phyloP scores from a whole-genome alignment of 2,113 vertebrate genomes.

The Corythoichthys intestinalis region DNA sequence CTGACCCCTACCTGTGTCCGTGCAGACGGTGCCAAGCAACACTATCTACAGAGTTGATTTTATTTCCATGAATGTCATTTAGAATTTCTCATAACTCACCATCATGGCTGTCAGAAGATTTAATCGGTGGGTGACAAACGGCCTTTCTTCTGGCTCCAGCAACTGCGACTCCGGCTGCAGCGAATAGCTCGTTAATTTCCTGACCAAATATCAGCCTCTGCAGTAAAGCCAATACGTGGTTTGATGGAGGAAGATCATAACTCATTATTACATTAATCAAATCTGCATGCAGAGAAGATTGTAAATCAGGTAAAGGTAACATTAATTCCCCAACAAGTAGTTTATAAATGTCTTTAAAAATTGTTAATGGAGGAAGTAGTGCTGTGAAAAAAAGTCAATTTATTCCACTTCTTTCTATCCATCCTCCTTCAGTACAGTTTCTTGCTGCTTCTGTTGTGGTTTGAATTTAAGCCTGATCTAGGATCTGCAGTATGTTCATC shows the following conservation, averaged over 20 bases:
- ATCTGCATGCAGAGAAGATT: slow-evolving; percentile 38
- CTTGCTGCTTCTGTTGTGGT: background rate
- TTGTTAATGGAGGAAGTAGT: slow-evolving; percentile 8
- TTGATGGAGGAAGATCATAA: slow-evolving; percentile 47
- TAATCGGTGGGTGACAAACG: slow-evolving; percentile 56
- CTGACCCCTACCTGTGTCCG: slow-evolving; percentile 13
- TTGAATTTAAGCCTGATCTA: background rate
- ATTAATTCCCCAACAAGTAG: slow-evolving; percentile 42
- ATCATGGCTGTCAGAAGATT: slow-evolving; percentile 46
- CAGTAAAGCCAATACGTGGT: slow-evolving; percentile 27
- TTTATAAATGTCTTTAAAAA: slow-evolving; percentile 37
- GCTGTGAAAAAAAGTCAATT: slow-evolving; percentile 30
- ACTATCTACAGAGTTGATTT: slow-evolving; percentile 37
- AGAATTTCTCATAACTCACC: slow-evolving; percentile 46
- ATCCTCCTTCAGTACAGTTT: slow-evolving; percentile 14
- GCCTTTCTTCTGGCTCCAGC: slow-evolving; percentile 35
- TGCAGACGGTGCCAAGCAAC: slow-evolving; percentile 17
- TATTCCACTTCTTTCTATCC: slow-evolving; percentile 19
- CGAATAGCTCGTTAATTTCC: slow-evolving; percentile 59
- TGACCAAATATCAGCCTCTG: slow-evolving; percentile 53
- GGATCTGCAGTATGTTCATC: slow-evolving; percentile 1
- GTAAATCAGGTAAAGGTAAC: slow-evolving; percentile 44
- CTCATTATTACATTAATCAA: slow-evolving; percentile 63
- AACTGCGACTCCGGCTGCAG: slow-evolving; percentile 4
- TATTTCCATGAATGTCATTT: slow-evolving; percentile 60